Evolutionary conservation across 2,113 vertebrate species (phyloP).

Genomic region (Vulpes ferrilata): DNA sequence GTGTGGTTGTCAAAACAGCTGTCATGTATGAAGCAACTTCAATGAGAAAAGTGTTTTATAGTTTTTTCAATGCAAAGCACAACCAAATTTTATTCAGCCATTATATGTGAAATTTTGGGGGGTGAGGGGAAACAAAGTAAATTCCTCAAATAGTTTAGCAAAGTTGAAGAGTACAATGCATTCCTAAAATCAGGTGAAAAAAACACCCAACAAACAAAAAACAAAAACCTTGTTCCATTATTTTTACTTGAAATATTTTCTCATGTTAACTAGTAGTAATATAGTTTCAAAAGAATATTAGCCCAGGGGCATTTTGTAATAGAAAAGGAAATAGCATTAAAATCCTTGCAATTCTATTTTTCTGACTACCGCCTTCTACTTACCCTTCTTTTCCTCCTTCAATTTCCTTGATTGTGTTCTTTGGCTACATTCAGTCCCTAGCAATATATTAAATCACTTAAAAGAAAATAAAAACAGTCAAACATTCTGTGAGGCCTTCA

Average conservation of each 20-base stretch:
- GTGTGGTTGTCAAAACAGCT: conserved; percentile 40
- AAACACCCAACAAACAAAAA: neutral
- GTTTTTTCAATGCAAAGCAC: neutral
- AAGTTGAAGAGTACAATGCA: neutral
- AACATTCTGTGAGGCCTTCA: neutral
- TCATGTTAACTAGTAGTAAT: neutral
- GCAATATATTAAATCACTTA: neutral
- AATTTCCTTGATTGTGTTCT: neutral
- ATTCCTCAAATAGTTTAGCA: neutral
- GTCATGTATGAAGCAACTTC: neutral
- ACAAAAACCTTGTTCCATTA: neutral
- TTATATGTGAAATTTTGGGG: neutral
- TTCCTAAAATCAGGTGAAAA: neutral
- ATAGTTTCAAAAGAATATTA: neutral
- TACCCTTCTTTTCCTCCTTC: neutral
- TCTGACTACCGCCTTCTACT: neutral
- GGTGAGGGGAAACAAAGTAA: neutral
- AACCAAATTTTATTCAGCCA: conserved; percentile 1
- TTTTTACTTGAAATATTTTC: neutral
- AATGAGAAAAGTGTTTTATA: neutral
- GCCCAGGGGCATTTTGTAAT: neutral
- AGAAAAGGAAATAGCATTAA: neutral
- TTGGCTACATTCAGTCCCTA: neutral
- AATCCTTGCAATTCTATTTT: neutral
- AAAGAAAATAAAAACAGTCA: neutral